A percentile compares a stretch with the other conserved stretches of the same genome.
Evolutionary conservation across 1,140 invertebrate genomes (phyloP).

Genomic region (Ips nitidus): DNA sequence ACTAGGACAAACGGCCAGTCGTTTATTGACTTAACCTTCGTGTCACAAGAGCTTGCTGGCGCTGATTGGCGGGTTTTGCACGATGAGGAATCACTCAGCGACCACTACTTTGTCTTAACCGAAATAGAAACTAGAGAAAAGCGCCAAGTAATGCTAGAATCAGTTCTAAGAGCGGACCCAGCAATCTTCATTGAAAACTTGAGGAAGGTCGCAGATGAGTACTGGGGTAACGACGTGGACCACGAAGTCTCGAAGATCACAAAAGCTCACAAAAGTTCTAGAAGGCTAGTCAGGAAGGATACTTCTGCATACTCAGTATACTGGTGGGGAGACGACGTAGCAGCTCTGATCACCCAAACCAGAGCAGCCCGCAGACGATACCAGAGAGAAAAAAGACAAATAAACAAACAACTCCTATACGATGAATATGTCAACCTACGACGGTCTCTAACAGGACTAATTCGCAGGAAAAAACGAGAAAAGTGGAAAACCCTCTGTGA

Average conservation of each 20-base stretch:
- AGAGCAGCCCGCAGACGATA: no score
- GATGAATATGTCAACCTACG: background rate
- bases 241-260: background rate
- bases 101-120: background rate
- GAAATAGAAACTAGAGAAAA: background rate
- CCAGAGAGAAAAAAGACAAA: background rate
- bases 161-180: background rate
- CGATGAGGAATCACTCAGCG: background rate
- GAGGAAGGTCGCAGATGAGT: background rate
- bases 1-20: background rate
- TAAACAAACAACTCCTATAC: background rate
- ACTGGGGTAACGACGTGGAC: background rate
- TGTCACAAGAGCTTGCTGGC: background rate
- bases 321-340: no score
- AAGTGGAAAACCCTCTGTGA: no score
- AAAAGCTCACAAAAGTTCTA: background rate
- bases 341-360: no score
- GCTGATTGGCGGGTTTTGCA: background rate
- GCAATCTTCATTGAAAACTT: background rate
- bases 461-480: no score
- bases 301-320: no score
- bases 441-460: background rate
- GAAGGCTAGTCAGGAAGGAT: no score
- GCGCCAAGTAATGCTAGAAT: background rate
- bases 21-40: conserved; percentile 1